Evolutionary conservation across 2,888 invertebrate species (phyloP), one percentile per base, ranked within the genome.

Genomic region (Dolichomitus sp.): DNA sequence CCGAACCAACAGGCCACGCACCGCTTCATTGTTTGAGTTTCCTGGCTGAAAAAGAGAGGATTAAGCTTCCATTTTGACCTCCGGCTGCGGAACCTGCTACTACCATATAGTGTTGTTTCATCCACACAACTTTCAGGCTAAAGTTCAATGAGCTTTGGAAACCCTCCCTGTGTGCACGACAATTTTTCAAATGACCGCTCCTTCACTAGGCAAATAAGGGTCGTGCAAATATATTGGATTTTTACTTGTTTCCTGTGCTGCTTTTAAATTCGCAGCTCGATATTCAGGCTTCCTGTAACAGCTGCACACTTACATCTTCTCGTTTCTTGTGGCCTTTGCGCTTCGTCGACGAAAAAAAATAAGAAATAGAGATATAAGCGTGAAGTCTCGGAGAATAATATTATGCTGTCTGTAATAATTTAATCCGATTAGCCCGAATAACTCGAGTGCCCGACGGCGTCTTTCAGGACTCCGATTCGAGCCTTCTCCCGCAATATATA

Each of bases 351-450:
- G 69, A 80, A 59, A 65, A 59, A 65, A 76, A 70, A 86, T 69
- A 81, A 80, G 65, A 72, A 84, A 85, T 80, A 79, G 85, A 85
- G 84, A 84, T 81, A 83, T 77, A 78, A 78, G 69, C 81, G 81
- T 81, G 81, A 83, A 81, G 79, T 80, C 84, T 70, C 69, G 68
- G 83, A 80, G 87, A 86, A 89, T 88, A 89, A 88, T 89, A 89
- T 90, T 89, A 89, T 88, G 86, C 87, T 85, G 86, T 80, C 85
- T 85, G 88, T 86, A 87, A 88, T 89, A 88, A 88, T 86, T 88
- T 87, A 88, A 88, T 89, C 88, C 86, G 87, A 87, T 89, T 87
- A 88, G 69, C 74, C 83, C 82, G 85, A 84, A 87, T 85, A 81
- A 86, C 83, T 84, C 85, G 81, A 87, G 78, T 85, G 86, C 70